Evolutionary conservation across 1,140 invertebrate species (phyloP), one percentile per base, ranked within the genome.

Genomic region (Drosophila varians): DNA sequence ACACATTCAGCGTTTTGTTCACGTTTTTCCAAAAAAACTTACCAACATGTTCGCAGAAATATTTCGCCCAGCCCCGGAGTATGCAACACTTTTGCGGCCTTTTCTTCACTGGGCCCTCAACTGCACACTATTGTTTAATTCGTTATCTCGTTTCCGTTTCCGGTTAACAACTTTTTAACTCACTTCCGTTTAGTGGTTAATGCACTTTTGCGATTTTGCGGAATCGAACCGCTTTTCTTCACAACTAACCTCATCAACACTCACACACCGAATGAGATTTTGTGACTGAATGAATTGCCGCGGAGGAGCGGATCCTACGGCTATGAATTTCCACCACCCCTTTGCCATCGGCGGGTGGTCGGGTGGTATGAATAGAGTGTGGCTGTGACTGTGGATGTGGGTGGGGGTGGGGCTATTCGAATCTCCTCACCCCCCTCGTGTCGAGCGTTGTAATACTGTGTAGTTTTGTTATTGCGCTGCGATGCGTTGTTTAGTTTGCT

Each of bases 181-280:
- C 57, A 19, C 23, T 66, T 14, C 19, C 36, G 19, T 25, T 52
- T 21, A 34, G 9, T 46, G 19, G 48, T 8, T 12, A 11, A 54
- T 45, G 34, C 78, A 82, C 78, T 80, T 62, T 46, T 5, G 31
- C n/a, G 48, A 36, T 52, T 55, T 43, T 9, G 47, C 65, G 42
- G 42, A 28, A 7, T n/a, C 49, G 34, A n/a, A 54, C 38, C 58
- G 57, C 28, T 48, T 55, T 51, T 56, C 26, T 57, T 62, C 60
- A 86, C 72, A 80, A 86, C 82, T 80, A 87, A 86, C 80, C 73
- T 87, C 80, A 86, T 87, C 80, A 86, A 86, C 80, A 86, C 80
- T 86, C 80, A 86, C 80, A 87, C 80, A 86, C 80, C 75, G 77
- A 86, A 86, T 86, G 80, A 80, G 65, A 56, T 72, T 58, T 66